Base-by-base conservation (phyloP, 2,113 vertebrate species). In the Hyla sarda region DNA sequence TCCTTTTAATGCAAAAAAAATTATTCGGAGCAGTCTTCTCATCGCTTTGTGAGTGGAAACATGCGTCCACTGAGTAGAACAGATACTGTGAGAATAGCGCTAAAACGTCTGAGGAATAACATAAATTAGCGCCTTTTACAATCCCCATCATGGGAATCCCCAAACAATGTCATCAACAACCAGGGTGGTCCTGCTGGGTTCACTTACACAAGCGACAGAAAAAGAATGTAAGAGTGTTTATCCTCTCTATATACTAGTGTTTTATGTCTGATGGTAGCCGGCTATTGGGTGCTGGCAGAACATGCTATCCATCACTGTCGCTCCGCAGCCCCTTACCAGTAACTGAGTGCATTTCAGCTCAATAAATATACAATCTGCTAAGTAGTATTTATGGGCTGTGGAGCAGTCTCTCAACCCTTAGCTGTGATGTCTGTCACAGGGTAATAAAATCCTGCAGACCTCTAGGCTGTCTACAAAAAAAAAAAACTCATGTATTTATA, bases 181-280 rank as follows among this genome's bases (percentile, higher is more conserved):
- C 56, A 65, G 56, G 78, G 78, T 81, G 78, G 78, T 81, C 78
- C 77, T 72, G 48, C 54, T 28, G n/a, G 56, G 74, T 14, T 52
- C 50, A 41, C 17, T 17, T 10, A 62, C 16, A 1, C 0, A n/a
- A 11, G 56, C 30, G n/a, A 65, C 65, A 65, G 60, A 65, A 9
- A 3, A 80, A 47, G 34, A 65, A 47, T 81, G 34, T 14, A 47
- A 14, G 12, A n/a, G 78, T 81, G 77, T 56, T 80, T 58, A 80
- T 62, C 56, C 11, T 34, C 11, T 9, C 54, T 60, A n/a, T 34
- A 21, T 69, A 34, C 65, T 21, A 34, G 62, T 21, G 65, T 9
- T 69, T 34, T 69, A 69, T 79, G 76, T 79, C 54, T 34, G 73
- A 48, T 52, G 73, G 4, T 76, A 7, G 47, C 25, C 17, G 19